Evolutionary conservation across 2,113 vertebrate species (phyloP).

Genomic region (Benitochromis conjunctus): DNA sequence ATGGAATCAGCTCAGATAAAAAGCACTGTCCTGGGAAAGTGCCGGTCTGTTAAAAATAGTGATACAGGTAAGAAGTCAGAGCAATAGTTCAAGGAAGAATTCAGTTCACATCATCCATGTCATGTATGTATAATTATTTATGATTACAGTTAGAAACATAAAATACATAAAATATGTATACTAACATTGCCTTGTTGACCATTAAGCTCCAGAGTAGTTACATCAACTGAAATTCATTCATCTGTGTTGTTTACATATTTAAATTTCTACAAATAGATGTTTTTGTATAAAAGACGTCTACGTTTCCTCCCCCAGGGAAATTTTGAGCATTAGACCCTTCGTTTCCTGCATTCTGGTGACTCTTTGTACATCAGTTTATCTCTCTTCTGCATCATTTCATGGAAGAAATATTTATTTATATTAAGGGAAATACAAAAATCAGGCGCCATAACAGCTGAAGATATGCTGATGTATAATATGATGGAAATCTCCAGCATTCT

Average conservation of each 20-base stretch:
- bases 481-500: neutral
- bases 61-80: neutral
- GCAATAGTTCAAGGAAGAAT: neutral
- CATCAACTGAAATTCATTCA: neutral
- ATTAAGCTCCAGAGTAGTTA: neutral
- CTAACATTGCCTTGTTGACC: accelerated
- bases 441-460: accelerated
- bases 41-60: neutral
- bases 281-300: neutral
- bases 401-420: neutral
- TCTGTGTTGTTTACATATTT: neutral
- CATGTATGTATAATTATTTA: neutral
- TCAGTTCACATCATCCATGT: neutral
- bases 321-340: neutral
- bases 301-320: neutral
- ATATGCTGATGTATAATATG: neutral
- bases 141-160: neutral
- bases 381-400: neutral
- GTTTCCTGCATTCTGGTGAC: neutral
- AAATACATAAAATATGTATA: neutral
- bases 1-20: neutral
- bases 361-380: neutral
- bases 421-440: neutral
- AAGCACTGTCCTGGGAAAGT: constrained; percentile 5
- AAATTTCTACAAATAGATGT: neutral